Conservation (phyloP, 2,113 vertebrate genomes). For the Vulpes ferrilata region DNA sequence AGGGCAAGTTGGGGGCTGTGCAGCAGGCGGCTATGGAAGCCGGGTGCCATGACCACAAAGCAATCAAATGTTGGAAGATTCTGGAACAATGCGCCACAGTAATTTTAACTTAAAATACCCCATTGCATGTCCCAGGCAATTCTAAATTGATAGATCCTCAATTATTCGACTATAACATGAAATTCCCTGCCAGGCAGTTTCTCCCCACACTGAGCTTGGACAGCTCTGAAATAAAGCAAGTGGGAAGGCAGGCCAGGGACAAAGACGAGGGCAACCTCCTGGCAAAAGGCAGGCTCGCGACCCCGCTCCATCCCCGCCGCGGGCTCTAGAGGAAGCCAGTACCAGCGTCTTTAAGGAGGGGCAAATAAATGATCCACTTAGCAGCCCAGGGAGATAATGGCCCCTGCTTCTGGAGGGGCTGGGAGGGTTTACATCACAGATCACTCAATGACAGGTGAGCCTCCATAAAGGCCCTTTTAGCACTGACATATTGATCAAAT, state of each 20-base stretch:
- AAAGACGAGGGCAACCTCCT: too few species aligned
- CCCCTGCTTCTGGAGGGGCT: not conserved
- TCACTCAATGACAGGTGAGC: conserved; percentile 53
- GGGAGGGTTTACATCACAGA: not conserved
- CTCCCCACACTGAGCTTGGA: not conserved
- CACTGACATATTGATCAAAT: conserved; percentile 75
- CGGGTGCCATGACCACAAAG: not conserved
- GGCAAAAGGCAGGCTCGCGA: not conserved
- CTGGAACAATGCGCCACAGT: not conserved
- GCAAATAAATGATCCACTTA: conserved; percentile 51
- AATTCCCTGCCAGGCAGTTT: conserved; percentile 57
- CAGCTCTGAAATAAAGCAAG: not conserved
- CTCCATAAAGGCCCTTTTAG: conserved; percentile 79
- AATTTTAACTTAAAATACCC: conserved; percentile 25
- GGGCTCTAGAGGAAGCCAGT: not conserved
- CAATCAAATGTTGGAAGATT: conserved; percentile 25
- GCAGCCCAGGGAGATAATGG: not conserved
- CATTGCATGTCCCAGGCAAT: conserved; percentile 10
- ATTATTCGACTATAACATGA: not conserved
- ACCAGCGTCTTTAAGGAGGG: not conserved
- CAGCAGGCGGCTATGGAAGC: not conserved
- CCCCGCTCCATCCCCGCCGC: not conserved
- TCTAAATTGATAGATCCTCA: conserved; percentile 64
- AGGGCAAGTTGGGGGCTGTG: rapidly evolving
- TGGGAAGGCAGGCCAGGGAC: not conserved